Conservation (phyloP, 2,113 vertebrate species). For the Anthoscopus minutus region DNA sequence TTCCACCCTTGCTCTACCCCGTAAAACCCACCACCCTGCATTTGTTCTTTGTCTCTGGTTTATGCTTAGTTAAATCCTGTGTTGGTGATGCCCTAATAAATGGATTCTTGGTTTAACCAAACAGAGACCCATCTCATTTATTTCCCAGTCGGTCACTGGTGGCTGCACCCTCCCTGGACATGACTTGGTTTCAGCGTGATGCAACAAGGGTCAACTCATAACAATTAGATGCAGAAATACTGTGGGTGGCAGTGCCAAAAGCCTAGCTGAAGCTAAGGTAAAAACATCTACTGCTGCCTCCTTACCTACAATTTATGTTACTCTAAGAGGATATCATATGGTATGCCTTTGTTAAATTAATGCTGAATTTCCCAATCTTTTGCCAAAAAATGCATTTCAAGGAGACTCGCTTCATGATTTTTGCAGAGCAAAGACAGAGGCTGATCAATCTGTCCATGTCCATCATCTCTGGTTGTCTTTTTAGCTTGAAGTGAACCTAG, state of each 20-base stretch:
- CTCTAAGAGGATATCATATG: not conserved
- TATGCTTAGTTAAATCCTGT: too few relatives aligned
- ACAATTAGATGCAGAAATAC: not conserved
- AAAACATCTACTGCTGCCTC: not conserved
- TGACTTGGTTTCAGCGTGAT: too few relatives aligned
- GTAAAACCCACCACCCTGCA: too few relatives aligned
- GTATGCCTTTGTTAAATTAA: not conserved
- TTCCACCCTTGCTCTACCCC: too few relatives aligned
- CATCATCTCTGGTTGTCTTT: not conserved
- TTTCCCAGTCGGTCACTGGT: too few relatives aligned
- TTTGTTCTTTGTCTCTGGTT: too few relatives aligned
- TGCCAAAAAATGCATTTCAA: not conserved
- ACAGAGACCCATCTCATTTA: too few relatives aligned
- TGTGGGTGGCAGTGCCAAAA: not conserved
- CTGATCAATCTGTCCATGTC: too few relatives aligned
- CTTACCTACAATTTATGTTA: not conserved
- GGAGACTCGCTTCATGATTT: not conserved
- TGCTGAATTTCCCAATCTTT: not conserved
- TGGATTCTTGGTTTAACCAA: too few relatives aligned
- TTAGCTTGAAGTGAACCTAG: not conserved
- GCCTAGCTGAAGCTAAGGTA: not conserved
- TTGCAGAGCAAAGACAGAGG: not conserved
- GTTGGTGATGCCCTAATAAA: too few relatives aligned
- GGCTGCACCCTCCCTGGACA: too few relatives aligned
- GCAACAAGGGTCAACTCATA: not conserved